These are phyloP conservation scores for Drosophila nr. perissopoda DNA, from an alignment of 2,888 invertebrate genomes.

Conservation along the genomic window DNA sequence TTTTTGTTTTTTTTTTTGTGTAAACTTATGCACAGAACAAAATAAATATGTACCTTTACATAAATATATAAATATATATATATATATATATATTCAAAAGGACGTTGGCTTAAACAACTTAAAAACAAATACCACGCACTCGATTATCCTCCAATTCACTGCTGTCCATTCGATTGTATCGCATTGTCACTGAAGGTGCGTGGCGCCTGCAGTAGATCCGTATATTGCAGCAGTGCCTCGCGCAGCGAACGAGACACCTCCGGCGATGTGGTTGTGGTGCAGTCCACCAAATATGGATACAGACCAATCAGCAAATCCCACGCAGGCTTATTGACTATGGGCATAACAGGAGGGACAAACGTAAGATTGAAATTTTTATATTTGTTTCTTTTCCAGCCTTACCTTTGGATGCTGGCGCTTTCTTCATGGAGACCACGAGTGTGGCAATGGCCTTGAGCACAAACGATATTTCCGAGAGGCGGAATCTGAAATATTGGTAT, in stretches of 20 bases:
- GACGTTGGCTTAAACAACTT: conserved; percentile 60
- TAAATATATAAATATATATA: conserved; percentile 24
- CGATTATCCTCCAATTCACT: conserved; percentile 59
- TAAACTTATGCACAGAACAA: conserved; percentile 56
- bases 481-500: conserved; percentile 88
- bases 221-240: conserved; percentile 95
- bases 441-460: conserved; percentile 97
- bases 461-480: conserved; percentile 97
- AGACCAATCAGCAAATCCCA: conserved; percentile 97
- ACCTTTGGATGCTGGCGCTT: conserved; percentile 94
- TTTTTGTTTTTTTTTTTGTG: conserved; percentile 3
- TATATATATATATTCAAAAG: conserved; percentile 51
- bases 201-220: conserved; percentile 91
- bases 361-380: neutral
- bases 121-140: conserved; percentile 46
- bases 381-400: conserved; percentile 49
- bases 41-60: conserved; percentile 49
- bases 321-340: conserved; percentile 92
- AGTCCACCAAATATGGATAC: conserved; percentile 95
- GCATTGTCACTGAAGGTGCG: conserved; percentile 56
- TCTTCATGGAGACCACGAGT: conserved; percentile 95
- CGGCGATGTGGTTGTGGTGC: conserved; percentile 91
- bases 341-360: neutral
- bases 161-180: conserved; percentile 81
- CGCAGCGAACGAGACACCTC: conserved; percentile 92